Percentiles rank a stretch among this genome's conserved stretches.
These are phyloP conservation scores for Galemys pyrenaicus DNA, from an alignment of 2,113 vertebrate species.

Conservation along the genomic window DNA sequence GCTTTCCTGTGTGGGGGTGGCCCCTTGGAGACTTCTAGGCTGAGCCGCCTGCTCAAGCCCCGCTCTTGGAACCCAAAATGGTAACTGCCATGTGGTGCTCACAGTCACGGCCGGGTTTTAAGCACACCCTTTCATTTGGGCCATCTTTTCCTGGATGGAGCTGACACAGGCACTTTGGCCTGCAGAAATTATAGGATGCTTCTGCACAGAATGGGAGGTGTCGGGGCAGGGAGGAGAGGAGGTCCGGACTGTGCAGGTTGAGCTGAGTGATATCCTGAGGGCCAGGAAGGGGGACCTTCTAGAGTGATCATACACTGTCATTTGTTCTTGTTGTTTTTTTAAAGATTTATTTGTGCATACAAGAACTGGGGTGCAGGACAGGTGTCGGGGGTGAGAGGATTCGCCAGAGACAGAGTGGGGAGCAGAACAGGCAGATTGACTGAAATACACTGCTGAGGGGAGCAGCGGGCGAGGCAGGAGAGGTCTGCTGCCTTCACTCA, in stretches of 20 bases:
- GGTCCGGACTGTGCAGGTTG: background rate
- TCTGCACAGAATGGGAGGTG: background rate
- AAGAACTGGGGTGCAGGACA: too few species aligned
- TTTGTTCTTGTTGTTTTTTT: too few species aligned
- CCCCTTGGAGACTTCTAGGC: background rate
- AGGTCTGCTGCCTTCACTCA: too few species aligned
- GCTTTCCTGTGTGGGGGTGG: conserved; percentile 47
- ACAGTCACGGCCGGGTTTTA: conserved; percentile 46
- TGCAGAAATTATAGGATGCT: conserved; percentile 65
- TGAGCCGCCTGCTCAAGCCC: background rate
- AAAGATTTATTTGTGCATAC: too few species aligned
- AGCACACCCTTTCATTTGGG: conserved; percentile 72
- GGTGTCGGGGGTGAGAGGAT: too few species aligned
- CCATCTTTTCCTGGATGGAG: conserved; percentile 66
- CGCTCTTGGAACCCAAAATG: conserved; percentile 27
- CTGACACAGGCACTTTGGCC: conserved; percentile 66
- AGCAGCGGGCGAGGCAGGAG: too few species aligned
- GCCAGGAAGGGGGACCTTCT: background rate
- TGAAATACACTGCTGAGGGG: too few species aligned
- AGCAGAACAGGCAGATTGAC: too few species aligned
- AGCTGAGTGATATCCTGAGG: background rate
- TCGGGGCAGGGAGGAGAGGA: background rate
- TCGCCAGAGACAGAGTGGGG: too few species aligned
- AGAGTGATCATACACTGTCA: background rate
- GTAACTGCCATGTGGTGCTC: background rate